These are phyloP conservation scores for Torymus aiolomorphi DNA, from an alignment of 2,888 invertebrate genomes.

Conservation along the genomic window DNA sequence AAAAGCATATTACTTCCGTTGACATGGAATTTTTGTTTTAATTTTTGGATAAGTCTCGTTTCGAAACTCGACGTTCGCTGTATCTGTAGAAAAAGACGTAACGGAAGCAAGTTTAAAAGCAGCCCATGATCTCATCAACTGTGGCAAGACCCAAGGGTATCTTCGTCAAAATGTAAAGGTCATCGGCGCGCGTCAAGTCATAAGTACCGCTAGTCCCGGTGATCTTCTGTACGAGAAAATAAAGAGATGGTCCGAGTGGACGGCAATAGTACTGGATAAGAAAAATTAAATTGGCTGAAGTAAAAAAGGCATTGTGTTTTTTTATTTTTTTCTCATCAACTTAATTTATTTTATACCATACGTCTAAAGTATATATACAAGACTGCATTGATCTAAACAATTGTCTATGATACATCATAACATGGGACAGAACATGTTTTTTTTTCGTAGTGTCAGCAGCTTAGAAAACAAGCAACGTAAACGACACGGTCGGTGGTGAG, in stretches of 20 bases:
- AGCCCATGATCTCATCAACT: conserved; percentile 66
- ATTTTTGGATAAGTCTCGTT: conserved; percentile 28
- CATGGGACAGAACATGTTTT: conserved; percentile 58
- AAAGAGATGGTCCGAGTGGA: conserved; percentile 78
- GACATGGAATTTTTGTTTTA: too few relatives aligned
- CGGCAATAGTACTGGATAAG: neutral
- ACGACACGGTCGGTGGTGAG: conserved; percentile 23
- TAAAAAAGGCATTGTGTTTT: conserved; percentile 18
- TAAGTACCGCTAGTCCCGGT: conserved; percentile 78
- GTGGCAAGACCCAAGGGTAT: conserved; percentile 63
- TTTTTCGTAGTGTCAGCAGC: conserved; percentile 56
- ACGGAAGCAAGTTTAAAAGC: conserved; percentile 62
- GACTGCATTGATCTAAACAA: conserved; percentile 65
- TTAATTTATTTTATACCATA: conserved; percentile 54
- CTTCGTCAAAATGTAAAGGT: conserved; percentile 65
- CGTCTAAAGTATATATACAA: conserved; percentile 63
- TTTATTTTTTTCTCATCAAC: conserved; percentile 49
- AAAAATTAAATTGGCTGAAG: conserved; percentile 27
- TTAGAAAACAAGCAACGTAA: conserved; percentile 58
- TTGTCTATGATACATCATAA: conserved; percentile 62
- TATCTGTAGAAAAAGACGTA: conserved; percentile 59
- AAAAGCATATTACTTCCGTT: too few relatives aligned
- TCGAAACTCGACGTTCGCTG: conserved; percentile 41
- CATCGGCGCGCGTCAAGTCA: conserved; percentile 75
- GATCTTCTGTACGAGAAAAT: conserved; percentile 76